A percentile compares a stretch with the other conserved stretches of the same genome.
Conservation (phyloP, 2,888 invertebrate genomes). For the Ernsta delagoae region DNA sequence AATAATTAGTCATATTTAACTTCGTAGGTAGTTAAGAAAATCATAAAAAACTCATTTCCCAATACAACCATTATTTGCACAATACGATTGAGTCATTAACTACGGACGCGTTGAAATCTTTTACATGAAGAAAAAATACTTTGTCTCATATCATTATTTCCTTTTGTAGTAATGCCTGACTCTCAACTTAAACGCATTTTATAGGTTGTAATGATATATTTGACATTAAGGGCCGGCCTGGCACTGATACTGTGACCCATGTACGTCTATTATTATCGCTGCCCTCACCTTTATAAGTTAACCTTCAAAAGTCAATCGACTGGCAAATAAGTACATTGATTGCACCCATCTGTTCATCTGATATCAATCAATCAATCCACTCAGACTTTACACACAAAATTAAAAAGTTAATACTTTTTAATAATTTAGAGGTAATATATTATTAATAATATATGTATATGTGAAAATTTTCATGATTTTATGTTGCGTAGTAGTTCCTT, state of each 20-base stretch:
- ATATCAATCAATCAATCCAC: not conserved
- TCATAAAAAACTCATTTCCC: not conserved
- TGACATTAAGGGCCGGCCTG: constrained; percentile 20
- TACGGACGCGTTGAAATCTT: constrained; percentile 30
- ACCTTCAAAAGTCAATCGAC: constrained; percentile 25
- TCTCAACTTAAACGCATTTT: constrained; percentile 23
- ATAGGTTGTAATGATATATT: constrained; percentile 33
- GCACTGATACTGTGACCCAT: constrained; percentile 26
- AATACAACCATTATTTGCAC: constrained; percentile 1
- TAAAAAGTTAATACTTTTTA: no score
- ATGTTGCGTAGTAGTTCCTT: no score
- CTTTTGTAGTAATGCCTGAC: constrained; percentile 20
- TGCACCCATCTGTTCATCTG: constrained; percentile 13
- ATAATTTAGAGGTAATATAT: no score
- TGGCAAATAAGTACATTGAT: constrained; percentile 20
- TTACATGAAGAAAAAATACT: constrained; percentile 21
- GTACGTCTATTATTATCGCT: constrained; percentile 34
- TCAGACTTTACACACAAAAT: no score
- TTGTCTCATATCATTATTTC: constrained; percentile 12
- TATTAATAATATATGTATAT: no score
- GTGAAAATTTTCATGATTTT: no score
- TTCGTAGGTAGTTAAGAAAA: not conserved
- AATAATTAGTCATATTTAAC: no score
- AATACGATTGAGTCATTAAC: not conserved
- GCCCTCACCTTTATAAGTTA: constrained; percentile 21